Conservation (phyloP, 1,140 invertebrate species). For the Chionoecetes opilio region DNA sequence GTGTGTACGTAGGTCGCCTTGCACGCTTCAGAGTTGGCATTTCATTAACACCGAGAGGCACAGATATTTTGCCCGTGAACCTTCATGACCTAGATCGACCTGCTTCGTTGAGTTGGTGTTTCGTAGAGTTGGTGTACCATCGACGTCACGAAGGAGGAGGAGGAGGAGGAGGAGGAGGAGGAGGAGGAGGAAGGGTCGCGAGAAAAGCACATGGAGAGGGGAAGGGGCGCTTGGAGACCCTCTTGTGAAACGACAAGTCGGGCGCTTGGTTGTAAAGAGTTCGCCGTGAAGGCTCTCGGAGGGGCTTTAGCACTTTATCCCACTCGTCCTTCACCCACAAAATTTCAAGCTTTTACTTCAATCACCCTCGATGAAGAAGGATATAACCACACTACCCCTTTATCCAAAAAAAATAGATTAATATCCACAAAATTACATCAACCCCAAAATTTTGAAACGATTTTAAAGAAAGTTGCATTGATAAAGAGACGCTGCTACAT, state of each 20-base stretch:
- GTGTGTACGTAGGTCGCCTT: no score
- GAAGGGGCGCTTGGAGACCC: neutral
- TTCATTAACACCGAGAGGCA: no score
- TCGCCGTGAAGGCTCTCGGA: neutral
- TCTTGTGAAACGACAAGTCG: no score
- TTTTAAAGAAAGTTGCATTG: no score
- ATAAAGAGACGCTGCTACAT: conserved; percentile 50
- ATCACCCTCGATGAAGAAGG: neutral
- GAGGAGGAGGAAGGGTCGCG: neutral
- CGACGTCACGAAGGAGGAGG: neutral
- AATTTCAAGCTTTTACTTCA: neutral
- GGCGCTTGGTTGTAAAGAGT: no score
- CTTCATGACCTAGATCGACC: no score
- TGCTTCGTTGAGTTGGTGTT: neutral
- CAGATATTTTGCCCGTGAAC: no score
- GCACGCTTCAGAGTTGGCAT: no score
- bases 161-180: neutral
- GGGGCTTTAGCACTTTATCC: neutral
- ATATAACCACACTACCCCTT: neutral
- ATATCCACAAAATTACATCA: no score
- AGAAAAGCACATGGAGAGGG: neutral
- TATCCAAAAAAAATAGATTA: no score
- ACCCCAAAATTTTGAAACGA: no score
- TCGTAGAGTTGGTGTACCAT: no score
- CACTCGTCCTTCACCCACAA: neutral